Evolutionary conservation across 2,888 invertebrate genomes (phyloP), one percentile per base, ranked within the genome.

Genomic region (Agonum fuliginosum): DNA sequence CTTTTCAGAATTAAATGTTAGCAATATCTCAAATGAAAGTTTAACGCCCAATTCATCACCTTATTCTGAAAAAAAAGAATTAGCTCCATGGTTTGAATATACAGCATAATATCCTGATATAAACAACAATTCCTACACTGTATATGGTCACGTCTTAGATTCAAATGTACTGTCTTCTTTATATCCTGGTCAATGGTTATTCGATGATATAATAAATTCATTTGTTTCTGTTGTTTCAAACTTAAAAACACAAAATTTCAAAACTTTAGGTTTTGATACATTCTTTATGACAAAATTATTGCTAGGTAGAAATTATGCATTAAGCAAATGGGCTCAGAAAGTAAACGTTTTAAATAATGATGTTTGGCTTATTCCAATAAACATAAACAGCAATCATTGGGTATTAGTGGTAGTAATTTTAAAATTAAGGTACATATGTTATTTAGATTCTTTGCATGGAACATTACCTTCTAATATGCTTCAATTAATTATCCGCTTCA

Each of bases 141-240:
- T 41, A 22, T 22, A 37, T 14, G 43, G 43, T 24, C n/a, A 22
- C 14, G 30, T 43, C 4, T 22, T 69, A 17, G 24, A 19, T 24
- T n/a, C 10, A 65, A 3, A 41, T 19, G 3, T 19, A 20, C 34
- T 65, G 10, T n/a, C 8, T 34, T 19, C 65, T 10, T 65, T 65
- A n/a, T 10, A 14, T n/a, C 10, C 41, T 12, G n/a, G 34, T 0
- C 34, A 65, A 3, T 65, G 65, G 65, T 37, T 65, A 19, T 17
- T 34, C 19, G 65, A 37, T 34, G 10, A 65, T n/a, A 69, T 69
- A 6, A 69, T 69, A 14, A 69, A 69, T 22, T 43, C 69, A n/a
- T 69, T 69, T 41, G n/a, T 69, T 8, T 69, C 69, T 22, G 20
- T 69, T 14, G 43, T 41, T 19, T n/a, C n/a, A n/a, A n/a, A n/a